Evolutionary conservation across 2,113 vertebrate species (phyloP).

Genomic region (Hippocampus comes): DNA sequence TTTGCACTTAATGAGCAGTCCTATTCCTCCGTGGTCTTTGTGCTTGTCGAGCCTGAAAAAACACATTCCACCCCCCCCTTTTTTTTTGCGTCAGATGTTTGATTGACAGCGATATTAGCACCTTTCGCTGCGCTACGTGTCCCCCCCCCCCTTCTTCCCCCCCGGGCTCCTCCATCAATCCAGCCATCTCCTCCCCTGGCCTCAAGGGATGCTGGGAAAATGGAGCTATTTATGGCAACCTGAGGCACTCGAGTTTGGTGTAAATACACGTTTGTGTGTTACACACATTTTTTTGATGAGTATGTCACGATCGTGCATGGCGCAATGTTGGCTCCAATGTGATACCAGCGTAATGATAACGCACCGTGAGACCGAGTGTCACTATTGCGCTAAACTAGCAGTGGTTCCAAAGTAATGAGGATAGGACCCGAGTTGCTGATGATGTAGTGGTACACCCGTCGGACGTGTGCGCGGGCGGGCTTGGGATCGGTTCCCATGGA

Average conservation of each 20-base stretch:
- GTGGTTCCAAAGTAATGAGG: no score
- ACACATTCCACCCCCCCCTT: background rate
- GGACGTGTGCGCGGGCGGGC: no score
- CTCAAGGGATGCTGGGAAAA: slow-evolving; percentile 37
- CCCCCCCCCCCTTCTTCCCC: slow-evolving; percentile 23
- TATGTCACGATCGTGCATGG: no score
- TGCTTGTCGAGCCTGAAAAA: background rate
- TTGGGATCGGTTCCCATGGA: no score
- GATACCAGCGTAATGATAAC: no score
- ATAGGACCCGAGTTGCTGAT: no score
- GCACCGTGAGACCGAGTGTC: no score
- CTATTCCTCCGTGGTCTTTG: background rate
- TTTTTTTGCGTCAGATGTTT: slow-evolving; percentile 19
- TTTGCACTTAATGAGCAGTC: background rate
- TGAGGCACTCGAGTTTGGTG: slow-evolving; percentile 5
- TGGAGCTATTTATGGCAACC: slow-evolving; percentile 48
- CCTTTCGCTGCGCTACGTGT: slow-evolving; percentile 14
- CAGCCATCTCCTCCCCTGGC: slow-evolving; percentile 27
- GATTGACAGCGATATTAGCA: slow-evolving; percentile 62
- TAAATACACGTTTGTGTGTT: background rate
- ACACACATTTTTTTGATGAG: background rate
- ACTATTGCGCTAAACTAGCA: no score
- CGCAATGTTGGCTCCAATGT: no score
- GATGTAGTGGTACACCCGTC: no score
- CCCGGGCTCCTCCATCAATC: slow-evolving; percentile 41